Conservation (phyloP, 53 echinoderm and acorn worm genomes). For the Patiria pectinifera region DNA sequence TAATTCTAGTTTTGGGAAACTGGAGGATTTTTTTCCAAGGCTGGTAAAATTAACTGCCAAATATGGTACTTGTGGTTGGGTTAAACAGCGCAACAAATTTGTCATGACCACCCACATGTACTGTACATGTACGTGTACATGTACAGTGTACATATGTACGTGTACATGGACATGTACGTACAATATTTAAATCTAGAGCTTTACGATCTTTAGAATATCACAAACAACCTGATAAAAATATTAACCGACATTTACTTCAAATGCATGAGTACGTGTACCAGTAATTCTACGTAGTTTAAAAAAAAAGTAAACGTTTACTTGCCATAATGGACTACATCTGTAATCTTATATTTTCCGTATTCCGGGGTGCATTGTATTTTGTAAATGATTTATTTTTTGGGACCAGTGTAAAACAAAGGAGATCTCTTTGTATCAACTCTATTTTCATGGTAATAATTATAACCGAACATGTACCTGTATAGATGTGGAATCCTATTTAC, state of each 20-base stretch:
- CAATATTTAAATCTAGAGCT: background rate
- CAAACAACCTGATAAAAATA: background rate
- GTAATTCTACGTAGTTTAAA: constrained; percentile 5
- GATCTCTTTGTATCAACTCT: constrained; percentile 30
- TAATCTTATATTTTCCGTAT: constrained; percentile 55
- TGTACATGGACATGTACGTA: background rate
- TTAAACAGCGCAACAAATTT: background rate
- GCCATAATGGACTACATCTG: constrained; percentile 19
- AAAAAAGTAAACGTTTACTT: constrained; percentile 4
- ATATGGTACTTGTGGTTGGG: background rate
- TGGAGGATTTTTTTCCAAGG: background rate
- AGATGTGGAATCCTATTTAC: background rate
- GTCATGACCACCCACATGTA: background rate
- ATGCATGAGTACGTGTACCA: constrained; percentile 39
- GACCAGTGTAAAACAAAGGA: constrained; percentile 15
- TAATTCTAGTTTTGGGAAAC: background rate
- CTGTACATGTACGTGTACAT: background rate
- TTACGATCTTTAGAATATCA: background rate
- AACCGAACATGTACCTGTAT: constrained; percentile 14
- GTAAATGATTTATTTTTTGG: constrained; percentile 48
- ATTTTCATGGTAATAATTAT: constrained; percentile 33
- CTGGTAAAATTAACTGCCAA: background rate
- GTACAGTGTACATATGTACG: too few species aligned
- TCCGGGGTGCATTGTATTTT: constrained; percentile 55
- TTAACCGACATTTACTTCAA: background rate